Conservation (phyloP, 2,113 vertebrate species). For the Cavia aperea region DNA sequence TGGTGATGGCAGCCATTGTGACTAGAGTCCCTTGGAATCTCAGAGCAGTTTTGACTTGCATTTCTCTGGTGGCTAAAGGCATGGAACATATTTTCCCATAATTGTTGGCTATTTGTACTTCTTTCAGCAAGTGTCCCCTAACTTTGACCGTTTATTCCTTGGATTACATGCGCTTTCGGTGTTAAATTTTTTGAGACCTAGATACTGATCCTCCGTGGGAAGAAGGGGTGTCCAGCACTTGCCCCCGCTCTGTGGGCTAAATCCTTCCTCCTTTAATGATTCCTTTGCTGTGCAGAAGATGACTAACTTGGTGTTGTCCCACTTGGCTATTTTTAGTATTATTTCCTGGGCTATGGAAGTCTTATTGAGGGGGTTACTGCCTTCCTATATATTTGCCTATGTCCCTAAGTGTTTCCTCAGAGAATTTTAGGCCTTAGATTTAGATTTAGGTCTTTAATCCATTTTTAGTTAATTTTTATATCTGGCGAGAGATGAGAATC, state of each 20-base stretch:
- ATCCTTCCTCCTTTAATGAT: not conserved
- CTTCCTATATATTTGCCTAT: not conserved
- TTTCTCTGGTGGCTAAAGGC: not conserved
- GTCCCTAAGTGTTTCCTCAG: not conserved
- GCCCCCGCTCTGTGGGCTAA: not conserved
- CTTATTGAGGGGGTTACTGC: not conserved
- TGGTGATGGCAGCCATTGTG: not conserved
- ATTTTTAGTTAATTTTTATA: not conserved
- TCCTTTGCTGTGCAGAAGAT: not conserved
- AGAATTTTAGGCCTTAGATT: not conserved
- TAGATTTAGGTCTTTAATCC: not conserved
- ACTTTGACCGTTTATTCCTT: not conserved
- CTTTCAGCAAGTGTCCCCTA: not conserved
- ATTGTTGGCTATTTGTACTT: not conserved
- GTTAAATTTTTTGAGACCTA: not conserved
- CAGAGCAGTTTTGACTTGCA: not conserved
- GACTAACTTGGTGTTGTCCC: not conserved
- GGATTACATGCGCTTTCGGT: not conserved
- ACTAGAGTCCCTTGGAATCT: not conserved
- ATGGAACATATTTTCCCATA: not conserved
- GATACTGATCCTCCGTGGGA: not conserved
- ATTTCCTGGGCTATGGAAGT: not conserved
- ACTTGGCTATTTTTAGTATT: not conserved
- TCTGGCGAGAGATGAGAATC: not conserved
- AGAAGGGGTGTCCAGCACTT: not conserved